Evolutionary conservation across 1,140 invertebrate species (phyloP).

Genomic region (Drosophila sucinea): DNA sequence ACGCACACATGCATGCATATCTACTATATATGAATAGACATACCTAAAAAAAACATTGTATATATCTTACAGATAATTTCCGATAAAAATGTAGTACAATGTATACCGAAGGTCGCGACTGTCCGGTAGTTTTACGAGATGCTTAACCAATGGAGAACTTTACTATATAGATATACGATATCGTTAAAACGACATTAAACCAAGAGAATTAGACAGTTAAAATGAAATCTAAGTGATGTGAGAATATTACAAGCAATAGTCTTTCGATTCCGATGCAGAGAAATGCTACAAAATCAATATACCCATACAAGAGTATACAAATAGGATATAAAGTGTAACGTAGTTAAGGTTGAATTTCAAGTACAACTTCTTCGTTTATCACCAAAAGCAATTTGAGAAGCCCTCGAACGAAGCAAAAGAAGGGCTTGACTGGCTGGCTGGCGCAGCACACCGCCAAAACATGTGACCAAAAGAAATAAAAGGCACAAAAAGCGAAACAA

Average conservation of each 20-base stretch:
- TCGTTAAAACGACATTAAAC: no score
- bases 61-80: slow-evolving; percentile 16
- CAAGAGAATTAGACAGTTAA: no score
- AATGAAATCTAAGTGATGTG: no score
- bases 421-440: slow-evolving; percentile 19
- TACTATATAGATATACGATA: no score
- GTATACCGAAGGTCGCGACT: slow-evolving; percentile 1
- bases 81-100: background rate
- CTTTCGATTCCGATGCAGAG: no score
- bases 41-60: background rate
- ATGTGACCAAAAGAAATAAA: slow-evolving; percentile 41
- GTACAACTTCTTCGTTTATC: slow-evolving; percentile 7
- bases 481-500: slow-evolving; percentile 12
- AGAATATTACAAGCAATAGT: no score
- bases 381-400: slow-evolving; percentile 27
- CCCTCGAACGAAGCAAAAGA: slow-evolving; percentile 7
- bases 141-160: background rate
- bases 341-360: background rate
- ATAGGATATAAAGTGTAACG: background rate
- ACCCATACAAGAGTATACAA: background rate
- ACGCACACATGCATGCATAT: background rate
- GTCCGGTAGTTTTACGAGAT: background rate
- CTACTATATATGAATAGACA: background rate
- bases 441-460: slow-evolving; percentile 45
- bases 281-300: background rate